Evolutionary conservation across 2,797 vertebrate genomes (phyloP), one percentile per base, ranked within the genome.

Genomic region (Sus cebifrons): DNA sequence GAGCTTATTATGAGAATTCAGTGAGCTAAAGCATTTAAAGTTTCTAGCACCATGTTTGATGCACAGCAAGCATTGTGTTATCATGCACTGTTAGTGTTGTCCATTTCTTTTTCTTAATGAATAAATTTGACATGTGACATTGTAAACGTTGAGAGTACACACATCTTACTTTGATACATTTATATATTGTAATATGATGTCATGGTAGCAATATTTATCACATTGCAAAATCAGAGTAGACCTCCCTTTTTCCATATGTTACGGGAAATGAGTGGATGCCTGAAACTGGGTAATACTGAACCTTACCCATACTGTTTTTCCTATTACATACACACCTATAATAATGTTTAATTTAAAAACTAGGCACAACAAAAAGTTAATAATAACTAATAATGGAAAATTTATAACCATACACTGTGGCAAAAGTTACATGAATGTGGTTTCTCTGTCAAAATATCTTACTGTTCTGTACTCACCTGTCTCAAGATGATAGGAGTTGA

Each of bases 271-370:
- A 56, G 29, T 23, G 6, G 29, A 7, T 78, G 6, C 29, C 3
- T 0, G 0, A 6, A 78, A 56, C 75, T 40, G 29, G 18, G 21
- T 29, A 78, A 20, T 56, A 56, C 75, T 78, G 52, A 78, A 12
- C 29, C 0, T 0, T 56, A 32, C 21, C 2, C 56, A 56, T 21
- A 32, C 18, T 32, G 11, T 78, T 78, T 23, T 56, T 32, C 75
- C 3, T 78, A 14, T 78, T 78, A 18, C 0, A 0, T 77, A 77
- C 29, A 54, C 54, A 77, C 17, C 10, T 54, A 54, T 54, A 29
- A 12, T 54, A 54, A 54, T 27, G 52, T 56, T 7, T 0, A 56
- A 56, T 78, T 77, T n/a, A 56, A 32, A 32, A 21, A 56, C 56
- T 78, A 78, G 75, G 6, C 18, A 56, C 29, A n/a, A 27, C 14